Percentiles rank a stretch among this genome's conserved stretches.
Conservation (phyloP, 2,113 vertebrate species). For the Sphyrna mokarran region DNA sequence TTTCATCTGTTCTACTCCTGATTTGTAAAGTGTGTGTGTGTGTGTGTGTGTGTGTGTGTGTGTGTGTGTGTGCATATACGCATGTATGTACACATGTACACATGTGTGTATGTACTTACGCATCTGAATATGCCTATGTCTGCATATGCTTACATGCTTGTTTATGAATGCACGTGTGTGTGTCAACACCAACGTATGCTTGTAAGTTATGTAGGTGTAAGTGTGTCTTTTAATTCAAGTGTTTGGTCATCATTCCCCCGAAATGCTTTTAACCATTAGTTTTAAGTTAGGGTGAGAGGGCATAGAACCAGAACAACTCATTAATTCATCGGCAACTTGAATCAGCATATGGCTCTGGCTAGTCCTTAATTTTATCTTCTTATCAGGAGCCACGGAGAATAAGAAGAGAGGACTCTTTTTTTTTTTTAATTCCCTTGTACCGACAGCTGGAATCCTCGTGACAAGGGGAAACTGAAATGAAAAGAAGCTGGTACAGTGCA, state of each 20-base stretch:
- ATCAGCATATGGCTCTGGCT: constrained; percentile 42
- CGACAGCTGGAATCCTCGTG: constrained; percentile 50
- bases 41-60: neutral
- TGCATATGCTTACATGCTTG: neutral
- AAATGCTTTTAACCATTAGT: neutral
- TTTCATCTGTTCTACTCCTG: constrained; percentile 56
- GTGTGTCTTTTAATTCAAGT: neutral
- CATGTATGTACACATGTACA: no score
- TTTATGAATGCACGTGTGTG: neutral
- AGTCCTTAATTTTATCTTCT: constrained; percentile 45
- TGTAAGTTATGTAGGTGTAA: neutral
- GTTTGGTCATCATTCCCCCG: neutral
- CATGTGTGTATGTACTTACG: neutral
- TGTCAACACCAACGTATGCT: neutral
- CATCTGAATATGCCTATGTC: neutral
- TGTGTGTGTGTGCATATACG: neutral
- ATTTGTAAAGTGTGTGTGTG: neutral
- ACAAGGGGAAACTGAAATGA: constrained; percentile 41
- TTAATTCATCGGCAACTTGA: neutral
- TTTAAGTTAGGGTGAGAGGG: neutral
- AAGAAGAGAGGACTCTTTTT: constrained; percentile 45
- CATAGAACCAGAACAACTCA: neutral
- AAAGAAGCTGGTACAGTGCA: constrained; percentile 51
- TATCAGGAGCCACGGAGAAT: constrained; percentile 47
- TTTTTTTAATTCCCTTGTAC: constrained; percentile 41